Evolutionary conservation across 2,888 invertebrate genomes (phyloP), one percentile per base, ranked within the genome.

Genomic region (Tetragonisca angustula): DNA sequence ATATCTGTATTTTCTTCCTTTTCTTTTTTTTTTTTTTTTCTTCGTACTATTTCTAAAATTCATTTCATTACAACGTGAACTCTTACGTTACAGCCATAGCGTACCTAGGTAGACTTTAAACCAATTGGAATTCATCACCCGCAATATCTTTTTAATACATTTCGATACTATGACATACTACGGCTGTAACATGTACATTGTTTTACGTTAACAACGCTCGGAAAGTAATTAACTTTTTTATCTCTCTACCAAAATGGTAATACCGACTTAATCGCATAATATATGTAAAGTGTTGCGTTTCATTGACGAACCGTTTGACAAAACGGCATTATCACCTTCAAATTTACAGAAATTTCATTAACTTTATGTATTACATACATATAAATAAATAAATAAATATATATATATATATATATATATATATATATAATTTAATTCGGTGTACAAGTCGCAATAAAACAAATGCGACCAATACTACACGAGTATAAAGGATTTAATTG

Each of bases 101-200:
- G 79, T 81, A 75, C 68, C 56, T 76, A 52, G 70, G 71, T 79
- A 68, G 36, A 27, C 11, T 49, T 49, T 21, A 50, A 65, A 49
- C 21, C 73, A 56, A 50, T 17, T 27, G 73, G 17, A 56, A 32
- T 50, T 36, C n/a, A 36, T n/a, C 19, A 11, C n/a, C 43, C 43
- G 32, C 36, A 9, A 49, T n/a, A 49, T 32, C 17, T 32, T n/a
- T 61, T 27, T 54, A 0, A 24, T 61, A 49, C n/a, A 6, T 69
- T 70, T 71, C 24, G 17, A 21, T 24, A 9, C 32, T 76, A 74
- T 67, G 36, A 6, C 72, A 69, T 83, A 88, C 88, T 83, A 84
- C 83, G 84, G 91, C 89, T 84, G 85, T 89, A 87, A 87, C 89
- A 90, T 91, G 91, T 90, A 91, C 90, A 91, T 90, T 72, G 80